Percentiles rank a stretch among this genome's conserved stretches.
Evolutionary conservation across 2,797 vertebrate genomes (phyloP).

Genomic region (Micrastur ruficollis): DNA sequence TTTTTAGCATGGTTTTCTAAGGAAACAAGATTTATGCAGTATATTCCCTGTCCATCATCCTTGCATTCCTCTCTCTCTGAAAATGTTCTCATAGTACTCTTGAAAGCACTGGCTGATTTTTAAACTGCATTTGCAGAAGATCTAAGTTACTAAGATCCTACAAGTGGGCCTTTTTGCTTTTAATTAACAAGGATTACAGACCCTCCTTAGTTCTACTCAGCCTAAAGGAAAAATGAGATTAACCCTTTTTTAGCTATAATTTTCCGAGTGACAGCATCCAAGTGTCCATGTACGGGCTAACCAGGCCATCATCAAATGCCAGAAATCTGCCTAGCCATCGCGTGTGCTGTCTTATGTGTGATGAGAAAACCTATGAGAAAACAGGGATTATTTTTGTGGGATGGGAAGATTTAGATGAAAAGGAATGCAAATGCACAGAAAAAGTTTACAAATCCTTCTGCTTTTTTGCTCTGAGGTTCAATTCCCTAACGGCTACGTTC

Average conservation of each 20-base stretch:
- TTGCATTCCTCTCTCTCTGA: neutral
- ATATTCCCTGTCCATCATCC: neutral
- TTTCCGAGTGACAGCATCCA: neutral
- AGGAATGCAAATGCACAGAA: neutral
- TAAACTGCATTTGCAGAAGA: neutral
- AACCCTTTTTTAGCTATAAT: neutral
- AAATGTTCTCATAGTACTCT: neutral
- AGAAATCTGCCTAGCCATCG: neutral
- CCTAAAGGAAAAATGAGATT: neutral
- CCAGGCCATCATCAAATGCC: neutral
- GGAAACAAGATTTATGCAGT: neutral
- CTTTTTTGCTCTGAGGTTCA: neutral
- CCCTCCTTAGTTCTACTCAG: neutral
- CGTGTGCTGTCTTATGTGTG: neutral
- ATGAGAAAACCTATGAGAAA: neutral
- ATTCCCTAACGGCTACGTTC: fast-evolving
- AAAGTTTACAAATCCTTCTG: neutral
- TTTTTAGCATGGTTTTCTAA: neutral
- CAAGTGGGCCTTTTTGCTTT: neutral
- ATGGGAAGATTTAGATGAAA: neutral
- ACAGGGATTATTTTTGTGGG: neutral
- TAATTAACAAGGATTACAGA: neutral
- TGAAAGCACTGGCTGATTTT: neutral
- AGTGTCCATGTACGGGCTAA: neutral
- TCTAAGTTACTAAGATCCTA: neutral